A percentile compares a stretch with the other conserved stretches of the same genome.
Conservation (phyloP, 2,797 vertebrate species). For the Notoglanidium macrostoma region DNA sequence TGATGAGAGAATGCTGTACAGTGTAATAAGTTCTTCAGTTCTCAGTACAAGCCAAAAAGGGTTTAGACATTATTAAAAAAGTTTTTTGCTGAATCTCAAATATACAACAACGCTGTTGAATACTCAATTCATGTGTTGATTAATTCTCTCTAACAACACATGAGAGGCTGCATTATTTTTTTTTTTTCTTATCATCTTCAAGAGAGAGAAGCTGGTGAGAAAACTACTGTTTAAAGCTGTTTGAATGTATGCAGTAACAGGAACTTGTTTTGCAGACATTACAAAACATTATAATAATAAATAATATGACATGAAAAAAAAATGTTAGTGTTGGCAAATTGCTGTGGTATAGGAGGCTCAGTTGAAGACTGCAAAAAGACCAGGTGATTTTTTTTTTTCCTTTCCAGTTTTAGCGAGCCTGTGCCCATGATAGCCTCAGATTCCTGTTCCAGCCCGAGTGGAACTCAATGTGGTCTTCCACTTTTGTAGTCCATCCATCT, state of each 20-base stretch:
- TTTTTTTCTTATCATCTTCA: background rate
- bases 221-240: background rate
- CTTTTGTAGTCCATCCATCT: background rate
- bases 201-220: background rate
- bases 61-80: background rate
- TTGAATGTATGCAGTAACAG: background rate
- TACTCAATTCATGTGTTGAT: too few species aligned
- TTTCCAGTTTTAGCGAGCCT: background rate
- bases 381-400: background rate
- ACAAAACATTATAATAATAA: background rate
- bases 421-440: background rate
- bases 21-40: background rate
- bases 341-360: background rate
- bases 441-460: too few species aligned
- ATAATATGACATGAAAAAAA: background rate
- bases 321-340: too few species aligned
- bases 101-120: background rate
- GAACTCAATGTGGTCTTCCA: too few species aligned
- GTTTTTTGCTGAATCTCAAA: background rate
- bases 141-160: background rate
- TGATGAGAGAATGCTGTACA: background rate
- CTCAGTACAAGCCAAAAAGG: background rate
- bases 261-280: background rate
- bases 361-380: background rate
- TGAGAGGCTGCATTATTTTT: background rate